These are phyloP conservation scores for Boulengeromyrus knoepffleri DNA, from an alignment of 2,113 vertebrate species.

Conservation along the genomic window DNA sequence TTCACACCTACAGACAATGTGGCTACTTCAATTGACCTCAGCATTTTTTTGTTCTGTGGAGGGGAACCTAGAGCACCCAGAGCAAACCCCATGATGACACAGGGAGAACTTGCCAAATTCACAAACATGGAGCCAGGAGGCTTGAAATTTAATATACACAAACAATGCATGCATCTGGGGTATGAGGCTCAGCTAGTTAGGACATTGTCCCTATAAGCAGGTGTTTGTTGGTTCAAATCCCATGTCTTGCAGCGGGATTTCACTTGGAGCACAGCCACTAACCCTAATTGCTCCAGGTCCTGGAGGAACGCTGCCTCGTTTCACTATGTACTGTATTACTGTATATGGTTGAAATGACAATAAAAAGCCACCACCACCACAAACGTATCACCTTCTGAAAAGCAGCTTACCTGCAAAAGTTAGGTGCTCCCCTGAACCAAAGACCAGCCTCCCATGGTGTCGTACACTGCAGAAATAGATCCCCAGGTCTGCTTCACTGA, in stretches of 20 bases:
- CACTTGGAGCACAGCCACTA: constrained; percentile 29
- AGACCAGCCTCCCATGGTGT: neutral
- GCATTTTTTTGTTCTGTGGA: neutral
- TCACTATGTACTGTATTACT: no score
- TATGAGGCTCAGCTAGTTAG: neutral
- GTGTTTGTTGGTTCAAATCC: neutral
- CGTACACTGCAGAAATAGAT: neutral
- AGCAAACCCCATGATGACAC: neutral
- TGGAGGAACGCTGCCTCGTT: no score
- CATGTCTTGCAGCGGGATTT: neutral
- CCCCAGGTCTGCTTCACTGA: neutral
- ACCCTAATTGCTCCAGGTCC: neutral
- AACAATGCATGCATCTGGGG: neutral
- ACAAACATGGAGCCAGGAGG: neutral
- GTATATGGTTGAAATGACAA: no score
- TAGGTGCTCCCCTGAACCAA: neutral
- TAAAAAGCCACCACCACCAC: no score
- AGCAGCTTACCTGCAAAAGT: neutral
- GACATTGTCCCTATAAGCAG: neutral
- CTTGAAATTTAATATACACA: neutral
- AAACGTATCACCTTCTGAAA: neutral
- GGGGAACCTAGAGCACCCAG: neutral
- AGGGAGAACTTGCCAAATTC: neutral
- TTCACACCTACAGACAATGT: neutral
- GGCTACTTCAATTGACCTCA: neutral